Base-by-base conservation (phyloP, 1,140 invertebrate species). In the Bombus turneri region DNA sequence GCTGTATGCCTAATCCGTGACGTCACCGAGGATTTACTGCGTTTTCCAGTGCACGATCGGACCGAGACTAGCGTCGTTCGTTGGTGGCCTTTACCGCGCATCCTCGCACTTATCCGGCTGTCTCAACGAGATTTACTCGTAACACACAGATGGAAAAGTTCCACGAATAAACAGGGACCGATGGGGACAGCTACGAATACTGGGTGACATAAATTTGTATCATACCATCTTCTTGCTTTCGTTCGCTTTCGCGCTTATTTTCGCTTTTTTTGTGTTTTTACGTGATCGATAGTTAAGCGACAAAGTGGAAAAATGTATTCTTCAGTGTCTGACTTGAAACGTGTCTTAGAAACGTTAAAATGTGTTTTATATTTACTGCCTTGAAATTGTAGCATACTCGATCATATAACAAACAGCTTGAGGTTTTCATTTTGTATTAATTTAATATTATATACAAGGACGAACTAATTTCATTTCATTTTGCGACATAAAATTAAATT, bases 131-230 rank as follows among this genome's bases (percentile, higher is more conserved):
- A 73, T 66, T 83, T 74, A 62, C 81, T 83, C 25, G 81, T 37
- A 75, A 53, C 81, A 34, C 57, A 31, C 72, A 62, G 76, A 85
- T 72, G 83, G 76, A 85, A 62, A 79, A 80, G 76, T 85, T 80
- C 64, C 41, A 43, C 76, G 53, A 53, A 76, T 83, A 77, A 76
- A 84, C 75, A 84, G 47, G 47, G 53, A 37, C 15, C 10, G 10
- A 10, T 25, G 66, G 34, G 53, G 22, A 34, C 66, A 2, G 76
- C 47, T 84, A 72, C 13, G 31, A 76, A 79, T 79, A 43, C 28
- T 13, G 66, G 13, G 22, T 15, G 64, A 79, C 83, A 84, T 84
- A 84, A 84, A 84, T 72, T 71, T 62, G 34, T 66, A 31, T 13
- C 13, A 15, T 25, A 25, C 12, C 47, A 41, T 37, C 39, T 47